Conservation (phyloP, 1,140 invertebrate species). For the Drosophila tsacasi region DNA sequence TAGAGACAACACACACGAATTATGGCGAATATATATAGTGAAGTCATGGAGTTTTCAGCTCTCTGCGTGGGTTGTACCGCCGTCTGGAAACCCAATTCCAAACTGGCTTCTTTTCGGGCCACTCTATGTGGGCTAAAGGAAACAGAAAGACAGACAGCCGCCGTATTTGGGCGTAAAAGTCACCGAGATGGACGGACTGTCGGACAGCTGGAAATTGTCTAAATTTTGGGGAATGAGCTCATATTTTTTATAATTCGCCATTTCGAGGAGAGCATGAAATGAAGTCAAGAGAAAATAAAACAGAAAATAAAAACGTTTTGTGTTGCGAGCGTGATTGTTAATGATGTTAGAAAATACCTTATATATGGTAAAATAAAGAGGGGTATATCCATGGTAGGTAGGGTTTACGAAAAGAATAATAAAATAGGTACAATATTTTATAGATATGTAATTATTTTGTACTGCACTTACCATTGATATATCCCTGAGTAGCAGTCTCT, state of each 20-base stretch:
- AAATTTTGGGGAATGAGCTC: conserved; percentile 72
- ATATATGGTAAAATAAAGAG: neutral
- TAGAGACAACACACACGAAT: conserved; percentile 37
- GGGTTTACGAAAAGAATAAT: neutral
- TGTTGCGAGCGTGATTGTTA: conserved; percentile 29
- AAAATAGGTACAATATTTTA: neutral
- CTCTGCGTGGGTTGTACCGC: conserved; percentile 32
- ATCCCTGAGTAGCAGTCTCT: neutral
- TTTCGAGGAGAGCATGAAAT: conserved; percentile 57
- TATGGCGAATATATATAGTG: conserved; percentile 17
- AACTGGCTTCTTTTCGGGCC: conserved; percentile 57
- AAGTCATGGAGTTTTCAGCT: conserved; percentile 39
- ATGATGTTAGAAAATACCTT: conserved; percentile 35
- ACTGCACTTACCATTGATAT: neutral
- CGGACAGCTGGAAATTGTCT: conserved; percentile 42
- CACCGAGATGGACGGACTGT: conserved; percentile 27
- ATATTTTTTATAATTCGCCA: conserved; percentile 54
- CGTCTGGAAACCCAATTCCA: conserved; percentile 74
- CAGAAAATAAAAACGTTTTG: conserved; percentile 31
- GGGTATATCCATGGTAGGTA: neutral
- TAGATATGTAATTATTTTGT: neutral
- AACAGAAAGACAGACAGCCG: conserved; percentile 40
- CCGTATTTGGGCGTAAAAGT: conserved; percentile 79
- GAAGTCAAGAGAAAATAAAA: conserved; percentile 27
- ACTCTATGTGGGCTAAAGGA: conserved; percentile 77